Evolutionary conservation across 1,140 invertebrate species (phyloP).

Genomic region (Calosoma granatense): DNA sequence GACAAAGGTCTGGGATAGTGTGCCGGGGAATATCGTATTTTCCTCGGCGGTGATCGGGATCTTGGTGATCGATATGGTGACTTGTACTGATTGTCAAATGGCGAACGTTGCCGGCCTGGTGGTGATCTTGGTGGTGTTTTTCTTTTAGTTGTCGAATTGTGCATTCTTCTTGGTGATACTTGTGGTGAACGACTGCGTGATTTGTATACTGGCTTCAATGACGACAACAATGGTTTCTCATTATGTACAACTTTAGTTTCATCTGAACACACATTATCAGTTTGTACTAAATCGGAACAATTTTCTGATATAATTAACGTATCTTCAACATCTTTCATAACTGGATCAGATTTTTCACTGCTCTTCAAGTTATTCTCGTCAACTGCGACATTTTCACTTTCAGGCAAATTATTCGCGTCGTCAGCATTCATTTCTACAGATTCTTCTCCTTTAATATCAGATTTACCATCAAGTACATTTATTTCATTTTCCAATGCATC

Average conservation of each 20-base stretch:
- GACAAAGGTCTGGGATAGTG: slow-evolving; percentile 20
- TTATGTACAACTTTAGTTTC: background rate
- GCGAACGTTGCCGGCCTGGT: slow-evolving; percentile 3
- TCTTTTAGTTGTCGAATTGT: background rate
- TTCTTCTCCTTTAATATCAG: slow-evolving; percentile 3
- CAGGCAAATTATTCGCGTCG: background rate
- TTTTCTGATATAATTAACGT: background rate
- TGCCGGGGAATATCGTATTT: slow-evolving; percentile 1
- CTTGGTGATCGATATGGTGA: background rate
- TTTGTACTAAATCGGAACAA: background rate
- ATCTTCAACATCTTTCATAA: background rate
- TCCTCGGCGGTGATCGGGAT: background rate
- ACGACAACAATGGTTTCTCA: background rate
- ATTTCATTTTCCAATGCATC: slow-evolving; percentile 33
- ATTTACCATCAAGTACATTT: slow-evolving; percentile 20
- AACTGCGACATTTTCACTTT: too few species aligned
- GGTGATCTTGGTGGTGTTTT: slow-evolving; percentile 4
- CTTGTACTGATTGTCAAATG: slow-evolving; percentile 1
- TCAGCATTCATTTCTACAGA: slow-evolving; percentile 5
- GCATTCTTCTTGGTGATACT: background rate
- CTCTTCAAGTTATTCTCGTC: too few species aligned
- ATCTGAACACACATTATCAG: background rate
- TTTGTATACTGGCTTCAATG: background rate
- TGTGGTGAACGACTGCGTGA: background rate
- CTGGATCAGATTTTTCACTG: background rate